A percentile compares a stretch with the other conserved stretches of the same genome.
phyloP scores from a whole-genome alignment of 2,113 vertebrate genomes.

The Xiphophorus hellerii region DNA sequence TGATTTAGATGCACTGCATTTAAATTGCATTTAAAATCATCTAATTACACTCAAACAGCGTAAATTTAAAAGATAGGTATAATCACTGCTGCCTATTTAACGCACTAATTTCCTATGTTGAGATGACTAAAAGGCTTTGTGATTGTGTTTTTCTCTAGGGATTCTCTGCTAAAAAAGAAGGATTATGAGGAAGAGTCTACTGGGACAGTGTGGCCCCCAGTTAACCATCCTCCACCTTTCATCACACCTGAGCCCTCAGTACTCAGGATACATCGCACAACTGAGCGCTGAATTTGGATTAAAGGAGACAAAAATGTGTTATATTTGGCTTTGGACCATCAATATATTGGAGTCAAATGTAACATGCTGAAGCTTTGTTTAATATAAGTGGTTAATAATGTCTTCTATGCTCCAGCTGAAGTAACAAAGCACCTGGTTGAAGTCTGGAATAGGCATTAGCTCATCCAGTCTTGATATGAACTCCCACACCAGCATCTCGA shows the following conservation, averaged over 20 bases:
- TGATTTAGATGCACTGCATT: background rate
- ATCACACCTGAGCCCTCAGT: slow-evolving; percentile 40
- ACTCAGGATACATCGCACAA: background rate
- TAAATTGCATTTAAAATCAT: background rate
- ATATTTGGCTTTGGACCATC: background rate
- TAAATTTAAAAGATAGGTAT: background rate
- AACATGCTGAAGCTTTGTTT: background rate
- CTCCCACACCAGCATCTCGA: slow-evolving; percentile 86
- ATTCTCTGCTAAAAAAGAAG: slow-evolving; percentile 1
- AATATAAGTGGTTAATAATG: background rate
- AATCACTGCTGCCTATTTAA: slow-evolving; percentile 3
- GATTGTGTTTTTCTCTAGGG: background rate
- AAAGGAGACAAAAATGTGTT: background rate
- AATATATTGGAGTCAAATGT: background rate
- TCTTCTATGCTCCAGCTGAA: background rate
- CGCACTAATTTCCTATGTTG: background rate
- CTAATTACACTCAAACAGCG: background rate
- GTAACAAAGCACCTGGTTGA: slow-evolving; percentile 70
- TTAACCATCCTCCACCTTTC: slow-evolving; percentile 32
- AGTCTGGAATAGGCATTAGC: slow-evolving; percentile 77
- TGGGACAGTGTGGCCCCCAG: slow-evolving; percentile 23
- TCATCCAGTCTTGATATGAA: slow-evolving; percentile 83
- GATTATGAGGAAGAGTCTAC: background rate
- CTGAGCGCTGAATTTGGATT: background rate
- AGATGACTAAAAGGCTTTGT: slow-evolving; percentile 4